phyloP scores from a whole-genome alignment of 2,888 invertebrate genomes.

The Labia minor region DNA sequence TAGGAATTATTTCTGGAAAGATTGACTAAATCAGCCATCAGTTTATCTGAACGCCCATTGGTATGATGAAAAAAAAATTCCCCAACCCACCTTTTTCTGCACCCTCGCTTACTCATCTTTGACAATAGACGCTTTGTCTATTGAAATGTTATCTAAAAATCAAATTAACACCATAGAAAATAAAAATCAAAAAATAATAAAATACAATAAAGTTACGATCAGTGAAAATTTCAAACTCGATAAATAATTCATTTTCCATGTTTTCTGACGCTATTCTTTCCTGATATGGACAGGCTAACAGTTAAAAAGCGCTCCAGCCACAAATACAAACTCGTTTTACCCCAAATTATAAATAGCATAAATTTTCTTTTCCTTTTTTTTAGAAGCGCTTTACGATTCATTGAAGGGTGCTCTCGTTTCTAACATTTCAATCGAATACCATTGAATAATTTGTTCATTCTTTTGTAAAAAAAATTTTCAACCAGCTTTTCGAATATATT shows the following conservation, averaged over 20 bases:
- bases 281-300: background rate
- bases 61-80: too few species aligned
- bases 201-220: too few species aligned
- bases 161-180: too few species aligned
- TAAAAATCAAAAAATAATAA: too few species aligned
- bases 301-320: background rate
- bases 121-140: too few species aligned
- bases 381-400: background rate
- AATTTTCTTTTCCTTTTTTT: background rate
- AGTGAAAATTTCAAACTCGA: background rate
- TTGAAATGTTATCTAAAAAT: too few species aligned
- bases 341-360: background rate
- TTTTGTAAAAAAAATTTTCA: too few species aligned
- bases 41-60: too few species aligned
- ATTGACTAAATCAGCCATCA: too few species aligned
- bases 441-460: background rate
- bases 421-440: background rate
- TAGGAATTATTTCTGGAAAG: too few species aligned
- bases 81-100: too few species aligned
- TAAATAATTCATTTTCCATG: background rate
- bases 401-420: background rate
- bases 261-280: background rate
- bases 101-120: too few species aligned
- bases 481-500: background rate
- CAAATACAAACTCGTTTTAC: background rate